Evolutionary conservation across 30 jellyfish, hydroid and myxozoan genomes (phyloP).

Genomic region (Turritopsis dohrnii): DNA sequence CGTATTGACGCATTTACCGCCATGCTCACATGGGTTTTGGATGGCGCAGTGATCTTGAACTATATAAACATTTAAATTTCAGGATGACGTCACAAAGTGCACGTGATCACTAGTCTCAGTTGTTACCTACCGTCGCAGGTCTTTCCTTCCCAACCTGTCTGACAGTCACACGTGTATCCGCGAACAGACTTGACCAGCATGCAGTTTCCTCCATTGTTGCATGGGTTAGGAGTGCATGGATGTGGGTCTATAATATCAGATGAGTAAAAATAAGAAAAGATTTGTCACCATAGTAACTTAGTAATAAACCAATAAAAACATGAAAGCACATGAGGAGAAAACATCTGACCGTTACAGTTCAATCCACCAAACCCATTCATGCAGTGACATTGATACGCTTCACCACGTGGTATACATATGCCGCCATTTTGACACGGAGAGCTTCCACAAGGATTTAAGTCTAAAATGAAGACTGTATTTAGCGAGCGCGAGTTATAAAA

Average conservation of each 20-base stretch:
- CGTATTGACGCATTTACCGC: conserved; percentile 63
- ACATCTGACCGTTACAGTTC: conserved; percentile 59
- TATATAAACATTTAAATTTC: too few species aligned
- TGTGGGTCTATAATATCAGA: conserved; percentile 36
- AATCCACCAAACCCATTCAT: conserved; percentile 64
- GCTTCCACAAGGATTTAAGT: conserved; percentile 54
- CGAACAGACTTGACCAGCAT: conserved; percentile 50
- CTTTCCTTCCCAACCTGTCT: conserved; percentile 51
- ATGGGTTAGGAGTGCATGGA: conserved; percentile 81
- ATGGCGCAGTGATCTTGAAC: conserved; percentile 49
- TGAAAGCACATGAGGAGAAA: not conserved
- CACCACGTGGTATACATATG: conserved; percentile 75
- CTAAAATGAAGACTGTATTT: conserved; percentile 29
- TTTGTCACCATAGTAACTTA: too few species aligned
- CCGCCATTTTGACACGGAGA: conserved; percentile 73
- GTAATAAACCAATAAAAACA: too few species aligned
- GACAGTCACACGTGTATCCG: conserved; percentile 66
- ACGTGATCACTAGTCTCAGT: not conserved
- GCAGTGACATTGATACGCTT: conserved; percentile 62
- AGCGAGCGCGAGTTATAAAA: too few species aligned
- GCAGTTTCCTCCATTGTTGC: conserved; percentile 51
- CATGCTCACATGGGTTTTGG: conserved; percentile 68
- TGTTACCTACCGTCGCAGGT: conserved; percentile 55
- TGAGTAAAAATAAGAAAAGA: not conserved
- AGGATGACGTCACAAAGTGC: too few species aligned